Evolutionary conservation across 2,888 invertebrate species (phyloP), one percentile per base, ranked within the genome.

Genomic region (Brenthis ino): DNA sequence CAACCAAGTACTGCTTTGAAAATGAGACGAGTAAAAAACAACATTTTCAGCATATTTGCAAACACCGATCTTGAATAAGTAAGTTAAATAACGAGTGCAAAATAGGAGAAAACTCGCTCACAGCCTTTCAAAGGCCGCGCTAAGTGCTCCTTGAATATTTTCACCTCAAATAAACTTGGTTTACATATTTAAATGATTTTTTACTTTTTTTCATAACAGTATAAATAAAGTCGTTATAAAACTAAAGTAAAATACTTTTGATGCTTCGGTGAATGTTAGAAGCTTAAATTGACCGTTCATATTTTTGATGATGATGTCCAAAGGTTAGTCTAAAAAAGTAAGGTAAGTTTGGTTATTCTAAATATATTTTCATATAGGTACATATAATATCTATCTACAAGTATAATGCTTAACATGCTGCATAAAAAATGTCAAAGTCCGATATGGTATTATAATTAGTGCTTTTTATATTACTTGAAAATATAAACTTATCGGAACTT

Each of bases 111-210:
- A 66, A 37, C 53, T 54, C 54, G 24, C 51, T 58, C 53, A 65
- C 53, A 67, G 54, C 66, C 33, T 54, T 61, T 50, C 24, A 67
- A 67, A 58, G 57, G 58, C 50, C 58, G 58, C 43, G 64, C 33
- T 60, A 60, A 70, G 64, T 56, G 64, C 67, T 67, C 20, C 60
- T 56, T 55, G 54, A 67, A 61, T 67, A 37, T 55, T 61, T 61
- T 20, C 61, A 67, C 67, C 54, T 54, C 48, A 60, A 61, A 43
- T 43, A 67, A 61, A 53, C 24, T 43, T 28, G 48, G n/a, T 55
- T 55, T 67, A 56, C 67, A 55, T 60, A 67, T 67, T 61, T 20
- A 50, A 61, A 55, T 60, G 14, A 66, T 51, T 60, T 61, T 58
- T 12, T 16, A 14, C 16, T 57, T 33, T 64, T 56, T 57, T 24